Evolutionary conservation across 30 jellyfish, hydroid and myxozoan genomes (phyloP).

Genomic region (Sanderia malayensis): DNA sequence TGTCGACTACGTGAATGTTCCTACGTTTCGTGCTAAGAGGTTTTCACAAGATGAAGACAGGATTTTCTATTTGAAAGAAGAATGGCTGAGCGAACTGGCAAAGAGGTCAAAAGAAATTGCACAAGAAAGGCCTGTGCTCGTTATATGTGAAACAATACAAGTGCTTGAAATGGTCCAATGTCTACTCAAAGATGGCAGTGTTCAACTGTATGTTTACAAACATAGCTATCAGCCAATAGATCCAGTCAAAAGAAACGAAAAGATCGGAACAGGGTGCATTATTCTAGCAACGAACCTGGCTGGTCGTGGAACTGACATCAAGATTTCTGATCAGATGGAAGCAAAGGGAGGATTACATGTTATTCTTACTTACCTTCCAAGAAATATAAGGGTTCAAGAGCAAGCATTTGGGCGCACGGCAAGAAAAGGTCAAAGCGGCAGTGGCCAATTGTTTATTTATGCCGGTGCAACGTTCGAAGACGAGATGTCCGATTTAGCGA

Average conservation of each 20-base stretch:
- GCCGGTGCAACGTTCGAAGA: background rate
- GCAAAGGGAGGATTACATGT: slow-evolving; percentile 58
- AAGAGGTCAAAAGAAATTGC: background rate
- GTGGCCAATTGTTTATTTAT: slow-evolving; percentile 8
- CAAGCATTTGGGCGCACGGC: slow-evolving; percentile 67
- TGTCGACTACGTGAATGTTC: slow-evolving; percentile 8
- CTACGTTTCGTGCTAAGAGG: slow-evolving; percentile 8
- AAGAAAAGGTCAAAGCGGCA: slow-evolving; percentile 42
- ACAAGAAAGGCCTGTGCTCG: slow-evolving; percentile 19
- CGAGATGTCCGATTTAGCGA: background rate
- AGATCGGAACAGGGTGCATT: slow-evolving; percentile 21
- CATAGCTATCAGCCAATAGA: slow-evolving; percentile 17
- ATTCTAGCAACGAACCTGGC: slow-evolving; percentile 61
- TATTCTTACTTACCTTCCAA: slow-evolving; percentile 36
- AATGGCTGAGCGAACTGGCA: background rate
- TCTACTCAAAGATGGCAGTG: background rate
- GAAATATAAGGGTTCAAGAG: slow-evolving; percentile 23
- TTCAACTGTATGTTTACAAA: slow-evolving; percentile 9
- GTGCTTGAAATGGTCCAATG: background rate
- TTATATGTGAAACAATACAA: slow-evolving; percentile 23
- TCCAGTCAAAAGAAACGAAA: background rate
- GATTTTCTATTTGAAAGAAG: background rate
- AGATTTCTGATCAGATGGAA: background rate
- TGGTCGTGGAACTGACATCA: slow-evolving; percentile 65
- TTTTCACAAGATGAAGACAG: background rate